These are phyloP conservation scores for Luffia ferchaultella DNA, from an alignment of 2,888 invertebrate genomes.

Conservation along the genomic window DNA sequence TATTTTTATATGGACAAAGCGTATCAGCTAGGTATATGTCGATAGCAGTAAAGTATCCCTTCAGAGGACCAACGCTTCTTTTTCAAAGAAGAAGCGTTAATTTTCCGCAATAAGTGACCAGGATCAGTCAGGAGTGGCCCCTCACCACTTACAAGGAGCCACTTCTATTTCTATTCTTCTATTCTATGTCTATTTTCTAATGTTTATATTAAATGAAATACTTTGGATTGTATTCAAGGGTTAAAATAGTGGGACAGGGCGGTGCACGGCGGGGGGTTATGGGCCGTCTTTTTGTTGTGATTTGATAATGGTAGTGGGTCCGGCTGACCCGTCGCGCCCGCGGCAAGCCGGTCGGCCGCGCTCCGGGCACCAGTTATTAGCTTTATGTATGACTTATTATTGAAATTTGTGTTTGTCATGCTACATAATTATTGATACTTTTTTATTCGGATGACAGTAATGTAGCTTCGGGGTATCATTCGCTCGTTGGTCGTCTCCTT, in stretches of 20 bases:
- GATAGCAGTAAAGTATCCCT: too few relatives aligned
- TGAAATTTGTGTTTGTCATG: slow-evolving; percentile 53
- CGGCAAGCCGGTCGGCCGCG: slow-evolving; percentile 30
- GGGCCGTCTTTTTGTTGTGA: slow-evolving; percentile 37
- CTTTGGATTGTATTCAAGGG: neutral
- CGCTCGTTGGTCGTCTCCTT: neutral
- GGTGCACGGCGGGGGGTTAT: slow-evolving; percentile 50
- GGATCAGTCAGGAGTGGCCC: too few relatives aligned
- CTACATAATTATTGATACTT: slow-evolving; percentile 39
- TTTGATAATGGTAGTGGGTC: slow-evolving; percentile 58
- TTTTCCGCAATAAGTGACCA: too few relatives aligned
- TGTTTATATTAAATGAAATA: too few relatives aligned
- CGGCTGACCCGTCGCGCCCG: slow-evolving; percentile 27
- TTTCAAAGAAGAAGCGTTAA: too few relatives aligned
- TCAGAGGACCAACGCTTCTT: too few relatives aligned
- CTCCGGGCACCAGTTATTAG: slow-evolving; percentile 31
- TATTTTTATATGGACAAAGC: too few relatives aligned
- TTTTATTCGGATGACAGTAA: slow-evolving; percentile 22
- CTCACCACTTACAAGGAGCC: too few relatives aligned
- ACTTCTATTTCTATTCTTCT: too few relatives aligned
- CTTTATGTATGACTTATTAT: slow-evolving; percentile 38
- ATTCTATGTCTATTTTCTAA: too few relatives aligned
- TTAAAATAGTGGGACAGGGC: slow-evolving; percentile 27
- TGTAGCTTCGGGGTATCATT: slow-evolving; percentile 10
- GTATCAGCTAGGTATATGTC: too few relatives aligned